Base-by-base conservation (phyloP, 2,888 invertebrate species). In the Diadromus collaris region DNA sequence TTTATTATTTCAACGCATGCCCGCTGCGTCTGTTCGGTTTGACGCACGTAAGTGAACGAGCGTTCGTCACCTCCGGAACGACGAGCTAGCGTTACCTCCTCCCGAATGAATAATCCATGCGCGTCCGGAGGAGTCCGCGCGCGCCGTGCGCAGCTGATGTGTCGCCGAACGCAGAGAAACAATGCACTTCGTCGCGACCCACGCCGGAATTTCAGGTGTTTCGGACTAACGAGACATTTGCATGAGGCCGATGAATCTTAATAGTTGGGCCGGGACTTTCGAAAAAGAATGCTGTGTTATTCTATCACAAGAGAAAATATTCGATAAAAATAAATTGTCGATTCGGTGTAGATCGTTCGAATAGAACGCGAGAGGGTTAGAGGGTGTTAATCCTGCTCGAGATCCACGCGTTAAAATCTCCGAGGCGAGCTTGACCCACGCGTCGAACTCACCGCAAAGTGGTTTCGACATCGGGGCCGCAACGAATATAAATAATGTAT, bases 91-190 rank as follows among this genome's bases (percentile, higher is more conserved):
- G 58, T 51, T 51, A 29, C 21, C 29, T 44, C 64, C 58, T 32
- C 67, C 58, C 48, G 19, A 82, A 88, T 88, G 87, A 88, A 89
- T 89, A 88, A 88, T 88, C 88, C 86, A 87, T 89, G 85, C 82
- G 85, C 82, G 76, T 64, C 63, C 76, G 68, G 72, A 56, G 60
- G 65, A 41, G 65, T 64, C 78, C 76, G 75, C 74, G 75, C 74
- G 65, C 78, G 74, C 34, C 38, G 38, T 70, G 32, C 34, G 74
- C 61, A 63, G 65, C 32, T 60, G 70, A 78, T 41, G 63, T 64
- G 76, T 29, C n/a, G 24, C 46, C 71, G 61, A 72, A 51, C 61
- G 67, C 32, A 68, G 51, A n/a, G 73, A 81, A 80, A 86, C 86
- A 87, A 85, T 86, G 82, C 80, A 80, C 80, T 82, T n/a, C 54